Conservation (phyloP, 1,140 invertebrate genomes). For the Harlomillsia oculata region DNA sequence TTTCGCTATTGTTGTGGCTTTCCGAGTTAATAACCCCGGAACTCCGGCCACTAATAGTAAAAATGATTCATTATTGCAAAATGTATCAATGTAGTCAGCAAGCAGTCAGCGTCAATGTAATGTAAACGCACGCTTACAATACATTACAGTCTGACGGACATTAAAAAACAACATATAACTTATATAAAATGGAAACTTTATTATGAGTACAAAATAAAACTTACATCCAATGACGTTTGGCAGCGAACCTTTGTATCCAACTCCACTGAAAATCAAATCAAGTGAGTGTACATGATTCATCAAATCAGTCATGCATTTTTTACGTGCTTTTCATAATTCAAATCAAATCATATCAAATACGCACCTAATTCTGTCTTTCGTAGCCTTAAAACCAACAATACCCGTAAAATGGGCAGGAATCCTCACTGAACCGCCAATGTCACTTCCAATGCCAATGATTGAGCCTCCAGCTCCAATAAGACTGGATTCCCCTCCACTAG, state of each 20-base stretch:
- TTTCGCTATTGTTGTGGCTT: conserved; percentile 2
- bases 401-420: conserved; percentile 34
- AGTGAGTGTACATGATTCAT: background rate
- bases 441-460: conserved; percentile 42
- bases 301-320: background rate
- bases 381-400: conserved; percentile 30
- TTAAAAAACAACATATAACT: too few relatives aligned
- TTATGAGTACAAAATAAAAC: too few relatives aligned
- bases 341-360: background rate
- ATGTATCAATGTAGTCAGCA: too few relatives aligned
- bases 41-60: conserved; percentile 21
- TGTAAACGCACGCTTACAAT: background rate
- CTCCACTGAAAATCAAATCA: conserved; percentile 7
- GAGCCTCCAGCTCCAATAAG: conserved; percentile 38
- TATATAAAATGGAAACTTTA: too few relatives aligned
- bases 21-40: conserved; percentile 23
- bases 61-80: background rate
- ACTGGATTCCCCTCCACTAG: conserved; percentile 36
- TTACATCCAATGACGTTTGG: conserved; percentile 30
- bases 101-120: background rate
- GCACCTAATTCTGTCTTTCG: conserved; percentile 29
- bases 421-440: conserved; percentile 40
- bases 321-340: background rate
- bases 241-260: conserved; percentile 21
- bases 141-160: too few relatives aligned